Evolutionary conservation across 2,888 invertebrate genomes (phyloP), one percentile per base, ranked within the genome.

Genomic region (Drosophila falleni): DNA sequence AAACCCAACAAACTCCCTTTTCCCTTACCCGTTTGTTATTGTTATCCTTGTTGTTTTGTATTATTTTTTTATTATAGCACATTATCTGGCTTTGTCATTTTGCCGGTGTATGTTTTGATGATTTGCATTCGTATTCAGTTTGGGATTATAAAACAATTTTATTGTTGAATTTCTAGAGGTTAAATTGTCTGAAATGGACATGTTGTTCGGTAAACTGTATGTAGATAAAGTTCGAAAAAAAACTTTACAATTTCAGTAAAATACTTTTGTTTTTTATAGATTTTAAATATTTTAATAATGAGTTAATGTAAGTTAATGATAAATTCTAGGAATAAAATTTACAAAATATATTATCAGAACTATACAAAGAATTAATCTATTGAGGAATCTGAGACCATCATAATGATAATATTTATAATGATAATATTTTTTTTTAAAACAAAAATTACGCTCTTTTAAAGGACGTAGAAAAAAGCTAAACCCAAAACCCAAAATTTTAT

Each of bases 31-130:
- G 11, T 44, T 31, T 70, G 39, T 50, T 63, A 16, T 51, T 56
- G 29, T 56, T 53, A 23, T 59, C 51, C 49, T 47, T 65, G 10
- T 44, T 58, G 29, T 49, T 63, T 67, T 26, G 37, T 54, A 44
- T 74, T 72, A 77, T 41, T 53, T 65, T 65, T 55, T 53, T 66
- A 74, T 74, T 76, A 64, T 58, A 44, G 39, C 47, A n/a, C 10
- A 41, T 58, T 41, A 35, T 37, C 41, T 29, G 56, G 35, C 19
- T 26, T 49, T 39, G 35, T 37, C 41, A 39, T 5, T 16, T 35
- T 19, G 41, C 13, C 26, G 23, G 26, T 15, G 3, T 26, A 51
- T 15, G 26, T 4, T 26, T 29, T 47, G n/a, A 15, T 13, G 10
- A n/a, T 47, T 33, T 10, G 16, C 11, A 33, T 50, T 50, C 19